Conservation (phyloP, 2,113 vertebrate species). For the Charina bottae region DNA sequence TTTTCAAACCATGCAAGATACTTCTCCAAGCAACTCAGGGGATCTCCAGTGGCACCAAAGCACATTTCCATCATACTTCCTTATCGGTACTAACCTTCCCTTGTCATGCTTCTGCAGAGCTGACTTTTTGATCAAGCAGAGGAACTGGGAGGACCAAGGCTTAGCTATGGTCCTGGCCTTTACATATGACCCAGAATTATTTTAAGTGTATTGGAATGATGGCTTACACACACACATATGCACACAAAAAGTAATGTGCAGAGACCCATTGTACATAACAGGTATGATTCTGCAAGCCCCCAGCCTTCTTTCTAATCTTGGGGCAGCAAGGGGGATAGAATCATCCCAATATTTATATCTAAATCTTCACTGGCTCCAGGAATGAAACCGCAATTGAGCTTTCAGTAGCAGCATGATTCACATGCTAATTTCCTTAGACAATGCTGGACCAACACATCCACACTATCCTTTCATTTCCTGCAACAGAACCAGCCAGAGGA, state of each 20-base stretch:
- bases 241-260: background rate
- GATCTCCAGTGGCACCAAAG: background rate
- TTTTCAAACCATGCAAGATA: background rate
- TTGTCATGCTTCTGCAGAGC: too few species aligned
- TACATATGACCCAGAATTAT: background rate
- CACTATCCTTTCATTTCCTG: background rate
- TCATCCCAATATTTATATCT: background rate
- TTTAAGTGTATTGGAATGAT: background rate
- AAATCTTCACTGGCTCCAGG: background rate
- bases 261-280: background rate
- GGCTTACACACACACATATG: background rate
- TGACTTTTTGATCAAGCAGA: background rate
- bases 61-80: background rate
- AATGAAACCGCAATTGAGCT: background rate
- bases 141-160: background rate
- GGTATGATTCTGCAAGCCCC: background rate
- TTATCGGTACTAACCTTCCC: background rate
- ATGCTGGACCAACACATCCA: background rate
- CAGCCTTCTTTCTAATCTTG: background rate
- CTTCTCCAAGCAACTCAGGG: background rate
- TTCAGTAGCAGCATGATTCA: background rate
- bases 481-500: background rate
- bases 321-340: background rate
- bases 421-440: background rate
- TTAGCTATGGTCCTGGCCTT: background rate